phyloP scores from a whole-genome alignment of 2,797 vertebrate genomes.

The Esox masquinongy region DNA sequence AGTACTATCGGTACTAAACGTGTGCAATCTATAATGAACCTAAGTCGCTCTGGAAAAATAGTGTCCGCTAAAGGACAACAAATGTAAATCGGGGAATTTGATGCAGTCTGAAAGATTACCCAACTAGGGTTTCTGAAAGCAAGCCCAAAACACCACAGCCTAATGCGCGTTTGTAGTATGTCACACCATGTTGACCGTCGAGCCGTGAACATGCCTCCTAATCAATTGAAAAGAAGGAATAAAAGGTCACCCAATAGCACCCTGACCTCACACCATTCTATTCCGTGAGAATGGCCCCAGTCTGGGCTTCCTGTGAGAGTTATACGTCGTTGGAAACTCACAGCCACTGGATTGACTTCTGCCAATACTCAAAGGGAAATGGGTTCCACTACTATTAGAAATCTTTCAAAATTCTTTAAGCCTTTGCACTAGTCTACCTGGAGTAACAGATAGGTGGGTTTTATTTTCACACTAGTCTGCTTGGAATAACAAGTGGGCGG shows the following conservation, averaged over 20 bases:
- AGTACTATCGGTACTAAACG: too few species aligned
- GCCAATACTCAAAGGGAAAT: not conserved
- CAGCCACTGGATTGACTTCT: not conserved
- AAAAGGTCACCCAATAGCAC: constrained; percentile 5
- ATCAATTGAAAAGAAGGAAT: not conserved
- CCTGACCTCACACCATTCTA: not conserved
- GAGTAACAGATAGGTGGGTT: too few species aligned
- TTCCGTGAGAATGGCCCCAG: not conserved
- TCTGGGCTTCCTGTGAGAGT: constrained; percentile 15
- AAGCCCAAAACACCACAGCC: not conserved
- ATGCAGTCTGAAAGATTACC: not conserved
- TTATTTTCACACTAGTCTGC: too few species aligned
- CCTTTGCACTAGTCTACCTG: too few species aligned
- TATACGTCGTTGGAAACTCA: not conserved
- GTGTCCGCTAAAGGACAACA: too few species aligned
- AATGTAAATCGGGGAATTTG: not conserved
- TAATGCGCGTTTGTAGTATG: too few species aligned
- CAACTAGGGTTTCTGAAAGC: not conserved
- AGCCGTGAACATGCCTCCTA: not conserved
- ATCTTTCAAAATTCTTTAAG: not conserved
- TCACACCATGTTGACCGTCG: not conserved
- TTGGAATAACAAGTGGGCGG: too few species aligned
- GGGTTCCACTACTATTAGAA: not conserved
- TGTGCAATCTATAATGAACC: too few species aligned
- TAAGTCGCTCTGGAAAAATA: too few species aligned